Evolutionary conservation across 2,113 vertebrate species (phyloP).

Genomic region (Brienomyrus brachyistius): DNA sequence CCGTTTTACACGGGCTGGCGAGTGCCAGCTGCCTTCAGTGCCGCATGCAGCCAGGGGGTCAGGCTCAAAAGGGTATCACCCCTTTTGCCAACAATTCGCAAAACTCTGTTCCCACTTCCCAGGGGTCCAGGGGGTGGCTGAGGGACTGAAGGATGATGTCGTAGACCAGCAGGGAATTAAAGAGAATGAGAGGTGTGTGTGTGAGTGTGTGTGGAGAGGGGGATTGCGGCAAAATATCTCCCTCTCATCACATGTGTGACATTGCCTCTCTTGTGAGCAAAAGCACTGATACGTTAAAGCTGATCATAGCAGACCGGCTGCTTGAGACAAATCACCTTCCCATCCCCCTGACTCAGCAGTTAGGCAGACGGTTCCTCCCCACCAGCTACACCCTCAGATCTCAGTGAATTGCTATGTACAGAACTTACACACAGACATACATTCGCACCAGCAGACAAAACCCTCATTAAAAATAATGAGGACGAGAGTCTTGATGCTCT

Average conservation of each 20-base stretch:
- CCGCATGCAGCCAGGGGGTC: not conserved
- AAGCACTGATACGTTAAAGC: not conserved
- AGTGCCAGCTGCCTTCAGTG: not conserved
- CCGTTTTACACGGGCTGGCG: not conserved
- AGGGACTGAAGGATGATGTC: not conserved
- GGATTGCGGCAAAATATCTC: not conserved
- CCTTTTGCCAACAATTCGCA: not conserved
- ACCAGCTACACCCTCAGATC: not conserved
- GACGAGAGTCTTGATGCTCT: not conserved
- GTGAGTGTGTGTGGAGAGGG: no score
- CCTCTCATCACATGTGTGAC: not conserved
- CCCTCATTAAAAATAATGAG: constrained; percentile 12
- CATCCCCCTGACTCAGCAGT: not conserved
- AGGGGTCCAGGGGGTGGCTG: not conserved
- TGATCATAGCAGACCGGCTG: not conserved
- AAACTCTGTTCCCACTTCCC: not conserved
- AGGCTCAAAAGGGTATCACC: not conserved
- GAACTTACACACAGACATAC: not conserved
- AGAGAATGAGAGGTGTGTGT: not conserved
- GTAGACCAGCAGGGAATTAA: not conserved
- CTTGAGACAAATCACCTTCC: not conserved
- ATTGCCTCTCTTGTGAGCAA: not conserved
- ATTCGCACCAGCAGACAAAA: not conserved
- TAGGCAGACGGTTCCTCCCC: not conserved
- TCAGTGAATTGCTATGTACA: not conserved